These are phyloP conservation scores for Colius striatus DNA, from an alignment of 2,113 vertebrate species.

Conservation along the genomic window DNA sequence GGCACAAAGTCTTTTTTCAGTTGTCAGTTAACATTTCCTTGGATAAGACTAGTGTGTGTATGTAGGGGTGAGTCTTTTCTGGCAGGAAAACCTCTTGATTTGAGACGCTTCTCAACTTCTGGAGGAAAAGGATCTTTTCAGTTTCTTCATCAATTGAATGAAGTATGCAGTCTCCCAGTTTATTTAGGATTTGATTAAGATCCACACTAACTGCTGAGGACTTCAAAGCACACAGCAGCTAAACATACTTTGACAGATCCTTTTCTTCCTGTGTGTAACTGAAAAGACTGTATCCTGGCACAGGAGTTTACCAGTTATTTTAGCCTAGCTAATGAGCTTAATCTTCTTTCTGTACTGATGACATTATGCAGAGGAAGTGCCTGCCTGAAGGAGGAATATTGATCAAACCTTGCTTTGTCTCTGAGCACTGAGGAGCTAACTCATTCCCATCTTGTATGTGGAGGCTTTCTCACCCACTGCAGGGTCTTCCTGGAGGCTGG, in stretches of 20 bases:
- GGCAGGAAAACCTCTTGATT: background rate
- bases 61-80: background rate
- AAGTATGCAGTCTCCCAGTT: background rate
- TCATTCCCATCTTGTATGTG: accelerated
- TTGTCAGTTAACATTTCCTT: background rate
- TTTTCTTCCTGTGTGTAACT: background rate
- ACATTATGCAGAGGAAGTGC: background rate
- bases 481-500: accelerated
- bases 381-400: background rate
- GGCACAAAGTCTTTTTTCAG: background rate
- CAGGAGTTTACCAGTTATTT: background rate
- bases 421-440: background rate
- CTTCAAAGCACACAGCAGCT: background rate
- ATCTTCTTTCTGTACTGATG: background rate
- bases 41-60: background rate
- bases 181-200: background rate
- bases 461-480: background rate
- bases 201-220: background rate
- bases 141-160: background rate
- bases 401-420: background rate
- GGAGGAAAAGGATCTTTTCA: background rate
- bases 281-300: background rate
- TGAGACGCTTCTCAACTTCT: background rate
- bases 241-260: background rate
- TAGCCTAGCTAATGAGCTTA: background rate